Conservation (phyloP, 2,113 vertebrate species). For the Scomber japonicus region DNA sequence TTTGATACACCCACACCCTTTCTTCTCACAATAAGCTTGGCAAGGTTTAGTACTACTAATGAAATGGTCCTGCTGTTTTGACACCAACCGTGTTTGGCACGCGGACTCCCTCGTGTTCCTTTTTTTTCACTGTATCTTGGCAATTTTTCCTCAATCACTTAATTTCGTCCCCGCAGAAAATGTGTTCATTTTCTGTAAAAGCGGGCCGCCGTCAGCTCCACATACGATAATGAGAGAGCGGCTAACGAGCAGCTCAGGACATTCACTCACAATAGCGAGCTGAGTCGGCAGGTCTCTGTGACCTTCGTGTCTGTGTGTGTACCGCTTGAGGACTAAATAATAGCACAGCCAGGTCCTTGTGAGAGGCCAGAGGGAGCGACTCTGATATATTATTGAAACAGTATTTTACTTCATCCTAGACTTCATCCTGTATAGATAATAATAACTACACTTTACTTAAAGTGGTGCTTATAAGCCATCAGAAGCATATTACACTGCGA, state of each 20-base stretch:
- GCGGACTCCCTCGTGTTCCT: background rate
- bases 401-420: conserved; percentile 38
- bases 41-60: background rate
- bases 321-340: conserved; percentile 21
- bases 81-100: background rate
- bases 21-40: background rate
- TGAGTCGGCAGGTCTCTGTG: conserved; percentile 67
- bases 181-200: conserved; percentile 47
- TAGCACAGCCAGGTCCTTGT: conserved; percentile 16
- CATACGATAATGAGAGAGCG: conserved; percentile 34
- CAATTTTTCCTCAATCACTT: conserved; percentile 41
- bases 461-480: conserved; percentile 33
- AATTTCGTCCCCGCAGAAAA: conserved; percentile 21
- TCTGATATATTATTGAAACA: conserved; percentile 44
- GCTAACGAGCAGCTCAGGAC: conserved; percentile 48
- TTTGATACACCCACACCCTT: background rate
- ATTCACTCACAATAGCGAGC: conserved; percentile 34
- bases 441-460: conserved; percentile 21
- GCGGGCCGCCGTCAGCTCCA: conserved; percentile 32
- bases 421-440: conserved; percentile 35
- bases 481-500: background rate
- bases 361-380: conserved; percentile 12
- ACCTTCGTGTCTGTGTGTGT: conserved; percentile 55
- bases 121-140: conserved; percentile 26
- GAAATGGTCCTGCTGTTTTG: conserved; percentile 13